Conservation (phyloP, 1,140 invertebrate genomes). For the Hyposmocoma kahamanoa region DNA sequence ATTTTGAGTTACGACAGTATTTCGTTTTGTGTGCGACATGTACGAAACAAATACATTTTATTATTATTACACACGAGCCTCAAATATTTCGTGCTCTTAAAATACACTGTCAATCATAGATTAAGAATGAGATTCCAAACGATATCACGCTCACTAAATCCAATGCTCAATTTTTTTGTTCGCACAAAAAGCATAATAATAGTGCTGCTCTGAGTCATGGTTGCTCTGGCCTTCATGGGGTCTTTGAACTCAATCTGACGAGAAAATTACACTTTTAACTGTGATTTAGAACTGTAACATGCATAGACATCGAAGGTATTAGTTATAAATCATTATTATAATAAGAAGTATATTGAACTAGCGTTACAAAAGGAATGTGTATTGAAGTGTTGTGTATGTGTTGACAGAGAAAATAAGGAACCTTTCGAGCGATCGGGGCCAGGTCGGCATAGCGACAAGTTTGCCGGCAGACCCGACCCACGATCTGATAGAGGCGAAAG, state of each 20-base stretch:
- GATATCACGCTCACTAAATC: too few relatives aligned
- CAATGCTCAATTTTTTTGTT: conserved; percentile 26
- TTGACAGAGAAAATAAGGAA: conserved; percentile 47
- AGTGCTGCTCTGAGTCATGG: conserved; percentile 43
- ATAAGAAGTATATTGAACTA: neutral
- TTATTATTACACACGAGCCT: too few relatives aligned
- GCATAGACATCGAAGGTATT: conserved; percentile 35
- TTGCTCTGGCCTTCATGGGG: conserved; percentile 48
- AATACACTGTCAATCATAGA: too few relatives aligned
- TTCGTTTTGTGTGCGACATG: too few relatives aligned
- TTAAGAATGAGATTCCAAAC: too few relatives aligned
- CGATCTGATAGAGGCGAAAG: conserved; percentile 31
- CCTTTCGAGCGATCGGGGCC: conserved; percentile 51
- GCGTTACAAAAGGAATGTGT: conserved; percentile 5
- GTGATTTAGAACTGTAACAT: conserved; percentile 31
- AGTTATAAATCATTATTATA: conserved; percentile 6
- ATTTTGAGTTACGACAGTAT: too few relatives aligned
- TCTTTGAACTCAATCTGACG: conserved; percentile 52
- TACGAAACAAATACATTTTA: too few relatives aligned
- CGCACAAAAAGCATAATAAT: conserved; percentile 43
- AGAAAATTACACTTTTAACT: conserved; percentile 33
- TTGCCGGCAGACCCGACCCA: conserved; percentile 36
- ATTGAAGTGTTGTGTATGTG: conserved; percentile 14
- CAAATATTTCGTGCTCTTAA: too few relatives aligned
- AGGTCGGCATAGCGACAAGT: conserved; percentile 54